phyloP scores from a whole-genome alignment of 2,113 vertebrate species.

The Chionis minor region DNA sequence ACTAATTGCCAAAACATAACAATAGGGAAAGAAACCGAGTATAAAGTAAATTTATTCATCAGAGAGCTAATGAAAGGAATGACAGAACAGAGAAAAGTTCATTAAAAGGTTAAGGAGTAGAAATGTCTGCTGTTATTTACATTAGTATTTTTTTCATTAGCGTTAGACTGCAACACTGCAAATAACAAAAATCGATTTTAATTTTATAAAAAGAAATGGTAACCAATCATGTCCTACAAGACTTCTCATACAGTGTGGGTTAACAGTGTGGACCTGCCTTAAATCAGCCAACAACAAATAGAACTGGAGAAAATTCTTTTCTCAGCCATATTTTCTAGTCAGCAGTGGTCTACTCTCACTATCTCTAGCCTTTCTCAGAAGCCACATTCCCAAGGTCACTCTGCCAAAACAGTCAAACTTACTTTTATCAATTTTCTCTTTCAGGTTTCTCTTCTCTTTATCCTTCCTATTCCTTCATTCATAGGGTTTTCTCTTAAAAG shows the following conservation, averaged over 20 bases:
- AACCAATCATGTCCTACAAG: background rate
- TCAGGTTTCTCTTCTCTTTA: background rate
- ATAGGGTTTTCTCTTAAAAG: background rate
- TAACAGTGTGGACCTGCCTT: background rate
- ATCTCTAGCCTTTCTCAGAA: background rate
- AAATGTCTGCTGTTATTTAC: background rate
- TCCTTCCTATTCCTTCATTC: background rate
- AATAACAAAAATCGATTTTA: background rate
- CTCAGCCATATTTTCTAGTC: background rate
- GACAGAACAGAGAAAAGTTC: background rate
- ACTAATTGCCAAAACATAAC: background rate
- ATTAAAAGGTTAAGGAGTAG: background rate
- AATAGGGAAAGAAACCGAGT: background rate
- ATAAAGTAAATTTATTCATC: background rate
- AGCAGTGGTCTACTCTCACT: background rate
- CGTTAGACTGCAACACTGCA: background rate
- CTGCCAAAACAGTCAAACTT: background rate
- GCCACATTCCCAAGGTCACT: background rate
- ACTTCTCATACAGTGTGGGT: background rate
- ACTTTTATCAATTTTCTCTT: background rate
- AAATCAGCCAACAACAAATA: background rate
- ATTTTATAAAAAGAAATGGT: background rate
- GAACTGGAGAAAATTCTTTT: background rate
- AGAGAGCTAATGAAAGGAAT: background rate
- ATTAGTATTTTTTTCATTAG: background rate